Conservation (phyloP, 2,888 invertebrate genomes). For the Tinea semifulvella region DNA sequence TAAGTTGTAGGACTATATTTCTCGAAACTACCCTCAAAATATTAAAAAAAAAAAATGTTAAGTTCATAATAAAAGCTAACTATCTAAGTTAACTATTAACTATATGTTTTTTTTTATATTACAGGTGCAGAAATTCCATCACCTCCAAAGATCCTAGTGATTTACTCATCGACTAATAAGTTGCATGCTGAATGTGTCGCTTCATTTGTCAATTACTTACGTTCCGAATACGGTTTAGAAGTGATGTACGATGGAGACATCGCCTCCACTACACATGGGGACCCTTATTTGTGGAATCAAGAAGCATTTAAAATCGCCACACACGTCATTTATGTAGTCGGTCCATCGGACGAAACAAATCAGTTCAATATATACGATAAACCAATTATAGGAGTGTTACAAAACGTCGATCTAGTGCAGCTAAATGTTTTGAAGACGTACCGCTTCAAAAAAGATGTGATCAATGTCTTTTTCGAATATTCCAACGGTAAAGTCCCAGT, state of each 20-base stretch:
- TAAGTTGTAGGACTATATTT: too few species aligned
- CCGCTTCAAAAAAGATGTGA: conserved; percentile 27
- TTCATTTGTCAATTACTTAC: conserved; percentile 43
- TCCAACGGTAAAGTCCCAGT: conserved; percentile 41
- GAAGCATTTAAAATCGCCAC: conserved; percentile 41
- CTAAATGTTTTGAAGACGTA: conserved; percentile 35
- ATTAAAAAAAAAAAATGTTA: too few species aligned
- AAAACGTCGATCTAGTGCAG: conserved; percentile 38
- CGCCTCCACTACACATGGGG: conserved; percentile 34
- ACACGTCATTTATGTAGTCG: conserved; percentile 46
- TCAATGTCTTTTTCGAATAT: conserved; percentile 50
- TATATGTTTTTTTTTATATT: too few species aligned
- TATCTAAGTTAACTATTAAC: too few species aligned
- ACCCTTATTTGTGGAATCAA: conserved; percentile 49
- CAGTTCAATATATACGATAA: conserved; percentile 48
- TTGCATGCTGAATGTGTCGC: conserved; percentile 49
- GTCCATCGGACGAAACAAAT: conserved; percentile 40
- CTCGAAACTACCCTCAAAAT: too few species aligned
- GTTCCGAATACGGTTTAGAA: conserved; percentile 46
- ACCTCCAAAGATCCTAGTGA: conserved; percentile 47
- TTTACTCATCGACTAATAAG: conserved; percentile 44
- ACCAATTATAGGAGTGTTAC: conserved; percentile 41
- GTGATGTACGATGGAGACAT: conserved; percentile 51
- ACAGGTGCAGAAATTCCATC: conserved; percentile 38
- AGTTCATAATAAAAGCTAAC: too few species aligned